Percentiles rank a stretch among this genome's conserved stretches.
These are phyloP conservation scores for Merops nubicus DNA, from an alignment of 2,113 vertebrate species.

Conservation along the genomic window DNA sequence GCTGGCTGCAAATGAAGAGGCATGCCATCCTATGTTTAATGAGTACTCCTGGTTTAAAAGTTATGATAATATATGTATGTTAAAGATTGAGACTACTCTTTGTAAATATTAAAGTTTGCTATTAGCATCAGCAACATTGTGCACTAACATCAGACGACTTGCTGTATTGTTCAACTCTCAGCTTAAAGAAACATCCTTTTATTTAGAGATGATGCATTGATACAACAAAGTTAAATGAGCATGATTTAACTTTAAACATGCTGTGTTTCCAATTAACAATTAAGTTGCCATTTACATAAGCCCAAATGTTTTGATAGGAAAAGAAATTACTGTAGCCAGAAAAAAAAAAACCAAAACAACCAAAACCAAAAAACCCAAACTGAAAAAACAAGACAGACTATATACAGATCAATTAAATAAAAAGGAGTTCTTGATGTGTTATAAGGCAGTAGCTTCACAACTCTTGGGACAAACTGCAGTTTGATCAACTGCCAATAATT, in stretches of 20 bases:
- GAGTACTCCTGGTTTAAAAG: neutral
- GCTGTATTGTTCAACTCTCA: neutral
- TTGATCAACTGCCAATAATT: constrained; percentile 48
- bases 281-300: constrained; percentile 23
- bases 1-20: constrained; percentile 4
- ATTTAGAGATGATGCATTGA: neutral
- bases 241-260: neutral
- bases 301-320: neutral
- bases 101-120: neutral
- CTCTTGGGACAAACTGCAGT: constrained; percentile 47
- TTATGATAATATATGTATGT: neutral
- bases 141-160: neutral
- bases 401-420: constrained; percentile 1
- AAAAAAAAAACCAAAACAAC: neutral
- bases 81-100: neutral
- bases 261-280: neutral
- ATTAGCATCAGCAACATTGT: neutral
- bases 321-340: constrained; percentile 8
- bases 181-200: neutral
- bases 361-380: no score
- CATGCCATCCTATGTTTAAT: neutral
- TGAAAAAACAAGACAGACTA: no score
- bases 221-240: neutral
- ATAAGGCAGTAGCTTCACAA: constrained; percentile 30
- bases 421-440: neutral